These are phyloP conservation scores for Drosophila kanekoi DNA, from an alignment of 2,888 invertebrate species.

Conservation along the genomic window DNA sequence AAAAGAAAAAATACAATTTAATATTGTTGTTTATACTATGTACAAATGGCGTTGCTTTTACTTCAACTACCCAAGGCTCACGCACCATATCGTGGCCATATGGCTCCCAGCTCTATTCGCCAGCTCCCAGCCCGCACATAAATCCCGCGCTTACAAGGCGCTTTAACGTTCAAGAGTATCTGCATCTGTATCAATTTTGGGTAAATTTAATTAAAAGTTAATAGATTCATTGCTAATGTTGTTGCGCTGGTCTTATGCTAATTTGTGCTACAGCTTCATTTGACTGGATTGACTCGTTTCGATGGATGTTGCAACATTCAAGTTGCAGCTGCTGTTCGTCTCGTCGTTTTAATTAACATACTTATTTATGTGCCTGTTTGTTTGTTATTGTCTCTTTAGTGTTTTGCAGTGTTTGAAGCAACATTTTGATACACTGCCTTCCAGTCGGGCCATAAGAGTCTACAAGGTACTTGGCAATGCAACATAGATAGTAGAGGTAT, in stretches of 20 bases:
- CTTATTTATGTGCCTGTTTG: conserved; percentile 16
- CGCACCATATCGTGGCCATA: conserved; percentile 8
- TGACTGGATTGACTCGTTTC: conserved; percentile 30
- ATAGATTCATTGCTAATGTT: conserved; percentile 53
- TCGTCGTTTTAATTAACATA: conserved; percentile 63
- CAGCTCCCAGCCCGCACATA: conserved; percentile 26
- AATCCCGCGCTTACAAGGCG: conserved; percentile 31
- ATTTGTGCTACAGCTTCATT: conserved; percentile 50
- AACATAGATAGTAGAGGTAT: background rate
- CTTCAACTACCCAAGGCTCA: conserved; percentile 15
- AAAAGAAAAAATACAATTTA: conserved; percentile 79
- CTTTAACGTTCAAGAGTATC: conserved; percentile 14
- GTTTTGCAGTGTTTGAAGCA: conserved; percentile 36
- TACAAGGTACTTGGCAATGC: background rate
- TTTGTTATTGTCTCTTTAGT: conserved; percentile 28
- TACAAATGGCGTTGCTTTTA: conserved; percentile 59
- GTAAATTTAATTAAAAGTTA: conserved; percentile 57
- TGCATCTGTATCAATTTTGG: conserved; percentile 17
- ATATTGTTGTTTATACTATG: conserved; percentile 80
- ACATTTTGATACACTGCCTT: conserved; percentile 31
- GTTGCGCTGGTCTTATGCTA: conserved; percentile 53
- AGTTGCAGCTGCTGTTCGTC: conserved; percentile 44
- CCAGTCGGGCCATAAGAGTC: conserved; percentile 37
- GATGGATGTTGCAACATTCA: conserved; percentile 60
- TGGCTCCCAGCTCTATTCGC: conserved; percentile 4